Conservation (phyloP, 2,888 invertebrate genomes). For the Rosalia funebris region DNA sequence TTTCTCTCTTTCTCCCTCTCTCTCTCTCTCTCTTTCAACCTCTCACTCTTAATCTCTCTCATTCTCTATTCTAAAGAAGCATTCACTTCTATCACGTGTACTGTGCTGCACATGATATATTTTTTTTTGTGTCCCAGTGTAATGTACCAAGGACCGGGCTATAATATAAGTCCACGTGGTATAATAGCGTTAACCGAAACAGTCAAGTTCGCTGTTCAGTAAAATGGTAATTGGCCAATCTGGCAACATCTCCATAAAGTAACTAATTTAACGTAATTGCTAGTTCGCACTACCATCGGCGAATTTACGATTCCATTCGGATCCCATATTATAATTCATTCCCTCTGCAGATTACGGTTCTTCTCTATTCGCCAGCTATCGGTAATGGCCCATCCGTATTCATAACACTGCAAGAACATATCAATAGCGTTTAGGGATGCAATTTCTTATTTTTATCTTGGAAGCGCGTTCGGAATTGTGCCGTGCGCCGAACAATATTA, state of each 20-base stretch:
- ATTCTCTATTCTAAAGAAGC: too few species aligned
- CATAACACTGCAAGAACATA: constrained; percentile 38
- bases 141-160: too few species aligned
- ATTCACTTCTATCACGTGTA: too few species aligned
- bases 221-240: too few species aligned
- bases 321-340: constrained; percentile 36
- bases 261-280: constrained; percentile 24
- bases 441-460: constrained; percentile 31
- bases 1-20: too few species aligned
- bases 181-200: too few species aligned
- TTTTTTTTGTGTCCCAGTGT: too few species aligned
- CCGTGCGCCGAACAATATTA: constrained; percentile 15
- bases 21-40: too few species aligned
- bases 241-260: constrained; percentile 11
- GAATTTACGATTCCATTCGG: constrained; percentile 17
- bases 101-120: too few species aligned
- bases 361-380: constrained; percentile 32
- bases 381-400: constrained; percentile 38
- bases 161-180: too few species aligned
- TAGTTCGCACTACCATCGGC: constrained; percentile 18
- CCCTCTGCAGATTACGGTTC: constrained; percentile 34
- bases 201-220: too few species aligned
- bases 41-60: too few species aligned
- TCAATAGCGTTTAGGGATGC: constrained; percentile 38
- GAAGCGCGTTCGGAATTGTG: constrained; percentile 17